These are phyloP conservation scores for Drosophila macrospina DNA, from an alignment of 2,888 invertebrate genomes.

Conservation along the genomic window DNA sequence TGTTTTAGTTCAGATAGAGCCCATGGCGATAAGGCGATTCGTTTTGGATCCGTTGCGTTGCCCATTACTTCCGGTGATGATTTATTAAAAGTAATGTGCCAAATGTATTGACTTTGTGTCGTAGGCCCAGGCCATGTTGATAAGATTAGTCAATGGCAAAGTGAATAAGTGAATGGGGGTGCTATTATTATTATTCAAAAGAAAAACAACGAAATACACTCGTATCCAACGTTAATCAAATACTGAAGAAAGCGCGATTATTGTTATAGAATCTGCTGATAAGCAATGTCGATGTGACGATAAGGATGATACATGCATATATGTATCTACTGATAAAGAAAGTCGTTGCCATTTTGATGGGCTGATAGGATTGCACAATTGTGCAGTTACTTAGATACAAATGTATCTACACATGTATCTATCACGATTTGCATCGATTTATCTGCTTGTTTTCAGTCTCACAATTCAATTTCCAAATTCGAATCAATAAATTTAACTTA, in stretches of 20 bases:
- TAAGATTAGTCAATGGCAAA: constrained; percentile 56
- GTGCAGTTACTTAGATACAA: neutral
- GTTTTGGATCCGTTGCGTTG: constrained; percentile 26
- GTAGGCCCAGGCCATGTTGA: constrained; percentile 56
- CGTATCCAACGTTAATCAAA: constrained; percentile 13
- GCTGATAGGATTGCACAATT: neutral
- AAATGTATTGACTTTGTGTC: constrained; percentile 56
- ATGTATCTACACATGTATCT: neutral
- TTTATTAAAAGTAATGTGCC: constrained; percentile 40
- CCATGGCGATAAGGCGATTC: constrained; percentile 47
- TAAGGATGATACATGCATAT: constrained; percentile 1
- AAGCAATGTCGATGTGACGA: neutral
- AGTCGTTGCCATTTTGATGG: neutral
- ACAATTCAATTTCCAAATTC: neutral
- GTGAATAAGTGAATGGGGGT: constrained; percentile 31
- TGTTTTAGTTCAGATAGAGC: constrained; percentile 11
- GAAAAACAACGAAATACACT: constrained; percentile 9
- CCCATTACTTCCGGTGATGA: constrained; percentile 69
- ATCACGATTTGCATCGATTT: neutral
- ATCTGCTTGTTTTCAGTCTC: neutral
- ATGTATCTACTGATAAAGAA: neutral
- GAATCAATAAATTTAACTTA: neutral
- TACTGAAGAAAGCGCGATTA: constrained; percentile 10
- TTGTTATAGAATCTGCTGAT: constrained; percentile 6
- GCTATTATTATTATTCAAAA: constrained; percentile 15